Conservation (phyloP, 2,113 vertebrate genomes). For the Pao palembangensis region DNA sequence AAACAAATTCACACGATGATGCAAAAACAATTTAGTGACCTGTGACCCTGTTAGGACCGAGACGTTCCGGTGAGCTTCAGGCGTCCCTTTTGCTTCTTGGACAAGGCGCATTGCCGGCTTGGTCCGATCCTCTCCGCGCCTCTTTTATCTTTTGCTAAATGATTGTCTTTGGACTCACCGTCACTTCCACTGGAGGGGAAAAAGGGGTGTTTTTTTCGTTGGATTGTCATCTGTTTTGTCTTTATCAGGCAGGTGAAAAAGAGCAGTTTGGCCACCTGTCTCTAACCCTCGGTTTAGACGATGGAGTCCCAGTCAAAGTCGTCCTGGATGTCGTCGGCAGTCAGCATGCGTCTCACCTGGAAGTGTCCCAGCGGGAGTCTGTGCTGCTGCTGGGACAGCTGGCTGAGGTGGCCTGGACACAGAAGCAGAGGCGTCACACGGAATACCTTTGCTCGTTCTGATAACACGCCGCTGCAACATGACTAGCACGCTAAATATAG, state of each 20-base stretch:
- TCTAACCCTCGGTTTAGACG: constrained; percentile 68
- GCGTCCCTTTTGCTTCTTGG: constrained; percentile 5
- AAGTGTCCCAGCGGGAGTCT: constrained; percentile 81
- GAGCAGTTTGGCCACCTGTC: constrained; percentile 23
- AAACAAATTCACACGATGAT: constrained; percentile 44
- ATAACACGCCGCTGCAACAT: too few species aligned
- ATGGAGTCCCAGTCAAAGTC: constrained; percentile 91
- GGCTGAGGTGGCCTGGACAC: constrained; percentile 77
- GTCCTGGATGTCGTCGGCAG: constrained; percentile 85
- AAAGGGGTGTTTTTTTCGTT: constrained; percentile 38
- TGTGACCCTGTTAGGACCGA: constrained; percentile 49
- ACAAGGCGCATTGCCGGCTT: constrained; percentile 31
- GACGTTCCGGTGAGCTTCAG: constrained; percentile 19
- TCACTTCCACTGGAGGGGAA: not conserved
- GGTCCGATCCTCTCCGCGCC: constrained; percentile 19
- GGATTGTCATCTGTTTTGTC: constrained; percentile 61
- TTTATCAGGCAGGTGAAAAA: constrained; percentile 30
- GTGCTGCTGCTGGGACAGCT: constrained; percentile 81
- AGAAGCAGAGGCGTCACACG: not conserved
- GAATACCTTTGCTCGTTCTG: too few species aligned
- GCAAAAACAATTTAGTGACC: constrained; percentile 49
- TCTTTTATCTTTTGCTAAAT: constrained; percentile 39
- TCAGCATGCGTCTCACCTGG: constrained; percentile 82
- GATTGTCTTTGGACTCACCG: constrained; percentile 80
- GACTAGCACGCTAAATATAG: not conserved